These are phyloP conservation scores for Lochmaea crataegi DNA, from an alignment of 2,888 invertebrate species.

Conservation along the genomic window DNA sequence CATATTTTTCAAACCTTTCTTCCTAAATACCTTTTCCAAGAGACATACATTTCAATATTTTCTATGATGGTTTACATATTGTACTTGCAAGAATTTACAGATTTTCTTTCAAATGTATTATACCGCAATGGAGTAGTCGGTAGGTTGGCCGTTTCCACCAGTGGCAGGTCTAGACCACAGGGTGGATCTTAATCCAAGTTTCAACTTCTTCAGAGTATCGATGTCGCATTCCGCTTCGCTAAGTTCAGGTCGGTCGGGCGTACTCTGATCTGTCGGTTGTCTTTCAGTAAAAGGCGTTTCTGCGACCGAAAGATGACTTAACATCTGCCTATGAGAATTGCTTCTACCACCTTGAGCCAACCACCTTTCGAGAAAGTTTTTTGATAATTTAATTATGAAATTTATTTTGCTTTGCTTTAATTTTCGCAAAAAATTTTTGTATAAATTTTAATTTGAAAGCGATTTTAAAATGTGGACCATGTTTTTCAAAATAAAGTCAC, in stretches of 20 bases:
- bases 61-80: conserved; percentile 4
- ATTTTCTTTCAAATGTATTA: conserved; percentile 57
- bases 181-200: conserved; percentile 76
- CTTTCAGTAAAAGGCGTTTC: conserved; percentile 69
- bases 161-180: conserved; percentile 74
- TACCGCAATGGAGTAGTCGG: conserved; percentile 81
- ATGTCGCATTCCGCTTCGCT: conserved; percentile 80
- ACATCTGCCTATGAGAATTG: conserved; percentile 69
- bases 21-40: background rate
- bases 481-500: background rate
- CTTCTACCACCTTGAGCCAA: conserved; percentile 62
- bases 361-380: conserved; percentile 64
- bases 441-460: background rate
- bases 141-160: conserved; percentile 67
- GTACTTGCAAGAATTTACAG: conserved; percentile 8
- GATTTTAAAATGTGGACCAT: background rate
- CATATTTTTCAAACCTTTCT: too few relatives aligned
- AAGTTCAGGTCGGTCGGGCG: conserved; percentile 71
- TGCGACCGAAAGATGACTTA: conserved; percentile 72
- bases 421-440: background rate
- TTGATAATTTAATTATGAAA: conserved; percentile 34
- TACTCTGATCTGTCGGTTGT: conserved; percentile 59
- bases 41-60: background rate
- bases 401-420: conserved; percentile 1
- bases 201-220: conserved; percentile 79